Conservation (phyloP, 1,140 invertebrate species). For the Danaus melanippus region DNA sequence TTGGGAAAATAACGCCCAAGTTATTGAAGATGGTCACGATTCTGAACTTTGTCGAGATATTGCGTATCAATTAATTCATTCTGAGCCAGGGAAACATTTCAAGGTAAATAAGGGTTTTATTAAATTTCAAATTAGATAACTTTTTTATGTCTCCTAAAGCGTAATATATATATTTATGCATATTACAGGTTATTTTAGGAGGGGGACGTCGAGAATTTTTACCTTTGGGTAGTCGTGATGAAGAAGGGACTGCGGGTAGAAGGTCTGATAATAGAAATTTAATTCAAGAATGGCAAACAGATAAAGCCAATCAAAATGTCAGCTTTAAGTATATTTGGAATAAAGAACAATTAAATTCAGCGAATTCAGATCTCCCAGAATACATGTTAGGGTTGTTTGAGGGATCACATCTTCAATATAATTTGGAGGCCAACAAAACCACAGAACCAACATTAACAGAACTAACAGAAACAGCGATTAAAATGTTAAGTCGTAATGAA, state of each 20-base stretch:
- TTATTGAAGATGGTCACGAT: background rate
- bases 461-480: constrained; percentile 87
- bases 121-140: too few species aligned
- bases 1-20: constrained; percentile 15
- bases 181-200: constrained; percentile 76
- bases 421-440: constrained; percentile 57
- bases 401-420: constrained; percentile 59
- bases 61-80: constrained; percentile 13
- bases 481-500: constrained; percentile 82
- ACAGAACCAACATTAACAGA: constrained; percentile 83
- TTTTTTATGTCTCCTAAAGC: too few species aligned
- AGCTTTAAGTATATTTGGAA: constrained; percentile 79
- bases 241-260: constrained; percentile 77
- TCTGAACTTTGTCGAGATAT: constrained; percentile 10
- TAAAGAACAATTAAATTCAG: constrained; percentile 75
- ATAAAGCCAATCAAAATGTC: constrained; percentile 72
- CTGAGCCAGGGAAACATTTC: constrained; percentile 8
- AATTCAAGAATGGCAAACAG: constrained; percentile 62
- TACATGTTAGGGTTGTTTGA: constrained; percentile 80
- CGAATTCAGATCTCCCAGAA: constrained; percentile 76
- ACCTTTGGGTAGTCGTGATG: constrained; percentile 74
- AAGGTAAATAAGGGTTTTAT: constrained; percentile 2
- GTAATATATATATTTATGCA: background rate
- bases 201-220: constrained; percentile 81
- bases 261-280: constrained; percentile 73